Evolutionary conservation across 1,140 invertebrate species (phyloP), one percentile per base, ranked within the genome.

Genomic region (Penaeus vannamei): DNA sequence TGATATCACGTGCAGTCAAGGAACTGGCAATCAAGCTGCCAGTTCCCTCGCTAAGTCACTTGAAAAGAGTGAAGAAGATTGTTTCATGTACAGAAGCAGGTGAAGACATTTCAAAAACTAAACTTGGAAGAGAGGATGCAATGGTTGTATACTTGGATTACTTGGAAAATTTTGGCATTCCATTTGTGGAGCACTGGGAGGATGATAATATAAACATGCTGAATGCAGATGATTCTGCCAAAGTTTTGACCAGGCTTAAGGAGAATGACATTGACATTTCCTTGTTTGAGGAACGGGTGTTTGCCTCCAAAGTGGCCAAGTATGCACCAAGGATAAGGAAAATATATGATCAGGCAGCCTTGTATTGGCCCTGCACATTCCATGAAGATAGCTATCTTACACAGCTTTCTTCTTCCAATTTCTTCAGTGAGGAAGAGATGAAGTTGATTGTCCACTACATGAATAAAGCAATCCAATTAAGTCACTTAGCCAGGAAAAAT

Each of bases 401-500:
- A n/a, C 86, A 79, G 46, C 64, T 91, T 23, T 80, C 84, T 4
- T 85, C 85, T 77, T 95, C 95, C 8, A 93, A 94, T 1, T 94
- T 96, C 86, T 98, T 98, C 92, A 93, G 92, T 23, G 81, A 92
- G 0, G 91, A 93, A 3, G 95, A 97, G 90, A 88, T 96, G 0
- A 84, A 93, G 1, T 92, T 92, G 20, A 95, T 97, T 91, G 94
- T 94, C 80, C 92, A 93, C 61, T 95, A 95, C 92, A 96, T 97
- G 95, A 92, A 92, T 26, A 91, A 95, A 7, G 95, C 95, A 20
- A 93, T 96, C 82, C 93, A 95, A 85, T 93, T 95, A 19, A 94
- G 94, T 0, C 92, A 92, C 84, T 64, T 92, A 92, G 85, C 90
- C 77, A 66, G 84, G 60, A 61, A 91, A 19, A 91, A 89, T 36